These are phyloP conservation scores for Aethes cnicana DNA, from an alignment of 2,888 invertebrate species.

Conservation along the genomic window DNA sequence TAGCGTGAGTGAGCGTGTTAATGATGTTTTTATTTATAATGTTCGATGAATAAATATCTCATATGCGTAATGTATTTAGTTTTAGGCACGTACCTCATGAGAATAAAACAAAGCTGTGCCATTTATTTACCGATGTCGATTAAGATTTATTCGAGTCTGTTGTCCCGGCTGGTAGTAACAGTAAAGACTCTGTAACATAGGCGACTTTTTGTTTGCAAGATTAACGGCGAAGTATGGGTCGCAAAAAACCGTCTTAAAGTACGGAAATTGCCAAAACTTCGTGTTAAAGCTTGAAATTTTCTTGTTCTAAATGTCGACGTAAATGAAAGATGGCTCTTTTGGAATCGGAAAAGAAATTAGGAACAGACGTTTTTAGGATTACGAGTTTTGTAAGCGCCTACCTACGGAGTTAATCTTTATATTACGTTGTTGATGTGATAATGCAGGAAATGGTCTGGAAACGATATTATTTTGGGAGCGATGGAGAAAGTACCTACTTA, in stretches of 20 bases:
- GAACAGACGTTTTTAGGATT: slow-evolving; percentile 78
- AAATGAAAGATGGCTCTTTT: slow-evolving; percentile 81
- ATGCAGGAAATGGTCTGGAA: slow-evolving; percentile 19
- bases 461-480: slow-evolving; percentile 5
- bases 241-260: slow-evolving; percentile 75
- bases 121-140: slow-evolving; percentile 23
- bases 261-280: slow-evolving; percentile 80
- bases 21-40: too few relatives aligned
- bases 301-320: slow-evolving; percentile 80
- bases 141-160: slow-evolving; percentile 29
- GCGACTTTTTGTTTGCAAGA: slow-evolving; percentile 76
- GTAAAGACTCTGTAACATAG: slow-evolving; percentile 63
- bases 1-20: too few relatives aligned
- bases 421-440: slow-evolving; percentile 27
- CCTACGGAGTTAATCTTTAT: slow-evolving; percentile 49
- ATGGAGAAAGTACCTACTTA: neutral
- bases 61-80: neutral
- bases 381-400: slow-evolving; percentile 72
- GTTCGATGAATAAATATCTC: too few relatives aligned
- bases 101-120: slow-evolving; percentile 7
- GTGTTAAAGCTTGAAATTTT: slow-evolving; percentile 78
- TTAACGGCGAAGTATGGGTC: slow-evolving; percentile 78
- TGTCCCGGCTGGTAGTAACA: slow-evolving; percentile 49
- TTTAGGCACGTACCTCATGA: neutral
- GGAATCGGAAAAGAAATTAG: slow-evolving; percentile 80